phyloP scores from a whole-genome alignment of 35 echinoderm and acorn worm genomes.

The Amphiura filiformis region DNA sequence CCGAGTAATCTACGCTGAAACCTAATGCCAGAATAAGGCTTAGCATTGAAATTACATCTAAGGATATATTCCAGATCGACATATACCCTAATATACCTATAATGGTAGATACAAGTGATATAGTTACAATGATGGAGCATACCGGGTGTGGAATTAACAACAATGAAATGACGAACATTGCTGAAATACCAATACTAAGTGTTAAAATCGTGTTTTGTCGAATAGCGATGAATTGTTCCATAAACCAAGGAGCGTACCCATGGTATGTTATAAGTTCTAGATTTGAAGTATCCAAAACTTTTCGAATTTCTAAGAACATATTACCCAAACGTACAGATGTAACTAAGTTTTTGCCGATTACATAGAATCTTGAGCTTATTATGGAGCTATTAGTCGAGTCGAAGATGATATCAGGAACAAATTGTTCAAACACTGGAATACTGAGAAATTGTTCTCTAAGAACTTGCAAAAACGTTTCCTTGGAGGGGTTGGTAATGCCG shows the following conservation, averaged over 20 bases:
- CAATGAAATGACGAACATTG: slow-evolving; percentile 68
- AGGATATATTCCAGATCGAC: slow-evolving; percentile 54
- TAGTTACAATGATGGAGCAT: slow-evolving; percentile 53
- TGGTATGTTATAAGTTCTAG: slow-evolving; percentile 28
- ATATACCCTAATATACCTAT: slow-evolving; percentile 62
- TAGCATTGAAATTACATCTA: slow-evolving; percentile 53
- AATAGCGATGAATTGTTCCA: slow-evolving; percentile 59
- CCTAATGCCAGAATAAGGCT: slow-evolving; percentile 66
- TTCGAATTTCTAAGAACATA: slow-evolving; percentile 36
- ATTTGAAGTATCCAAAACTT: slow-evolving; percentile 12
- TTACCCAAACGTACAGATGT: neutral
- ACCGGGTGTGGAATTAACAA: slow-evolving; percentile 73
- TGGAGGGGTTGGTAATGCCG: neutral
- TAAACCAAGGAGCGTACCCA: slow-evolving; percentile 49
- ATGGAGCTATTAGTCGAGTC: slow-evolving; percentile 10
- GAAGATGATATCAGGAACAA: slow-evolving; percentile 66
- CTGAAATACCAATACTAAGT: slow-evolving; percentile 36
- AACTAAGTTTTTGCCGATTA: slow-evolving; percentile 12
- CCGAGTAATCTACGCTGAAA: slow-evolving; percentile 81
- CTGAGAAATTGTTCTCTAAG: slow-evolving; percentile 36
- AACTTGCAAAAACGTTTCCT: slow-evolving; percentile 28
- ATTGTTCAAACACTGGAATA: slow-evolving; percentile 31
- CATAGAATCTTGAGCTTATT: slow-evolving; percentile 34
- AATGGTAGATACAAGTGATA: slow-evolving; percentile 56
- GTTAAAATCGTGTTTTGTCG: slow-evolving; percentile 67